Evolutionary conservation across 1,140 invertebrate species (phyloP).

Genomic region (Eurosta solidaginis): DNA sequence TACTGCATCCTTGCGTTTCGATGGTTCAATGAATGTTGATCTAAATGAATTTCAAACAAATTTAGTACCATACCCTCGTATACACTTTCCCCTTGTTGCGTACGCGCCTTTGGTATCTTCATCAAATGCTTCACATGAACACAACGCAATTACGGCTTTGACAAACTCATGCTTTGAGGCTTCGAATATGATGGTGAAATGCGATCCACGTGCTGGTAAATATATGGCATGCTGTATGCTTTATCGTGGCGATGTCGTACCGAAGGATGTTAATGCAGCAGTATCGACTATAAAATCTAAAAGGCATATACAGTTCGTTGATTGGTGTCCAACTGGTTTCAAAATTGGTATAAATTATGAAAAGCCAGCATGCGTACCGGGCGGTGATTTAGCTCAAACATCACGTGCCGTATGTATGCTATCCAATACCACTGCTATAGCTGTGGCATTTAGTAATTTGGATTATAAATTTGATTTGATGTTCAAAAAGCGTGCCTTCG

Average conservation of each 20-base stretch:
- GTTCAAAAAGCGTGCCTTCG: conserved; percentile 80
- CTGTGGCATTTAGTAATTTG: conserved; percentile 74
- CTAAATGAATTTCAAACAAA: conserved; percentile 82
- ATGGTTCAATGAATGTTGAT: conserved; percentile 82
- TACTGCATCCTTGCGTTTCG: conserved; percentile 80
- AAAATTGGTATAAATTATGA: conserved; percentile 76
- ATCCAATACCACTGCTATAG: conserved; percentile 79
- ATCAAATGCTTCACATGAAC: conserved; percentile 73
- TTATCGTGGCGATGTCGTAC: conserved; percentile 75
- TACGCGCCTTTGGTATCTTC: conserved; percentile 78
- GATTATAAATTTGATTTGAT: conserved; percentile 82
- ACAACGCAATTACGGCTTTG: conserved; percentile 71
- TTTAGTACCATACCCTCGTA: conserved; percentile 75
- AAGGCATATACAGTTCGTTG: conserved; percentile 69
- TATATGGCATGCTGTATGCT: conserved; percentile 81
- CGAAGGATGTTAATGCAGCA: conserved; percentile 82
- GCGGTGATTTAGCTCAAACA: conserved; percentile 71
- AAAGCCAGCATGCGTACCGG: conserved; percentile 70
- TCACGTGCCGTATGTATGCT: conserved; percentile 76
- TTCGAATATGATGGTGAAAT: conserved; percentile 82
- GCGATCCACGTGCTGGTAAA: conserved; percentile 70
- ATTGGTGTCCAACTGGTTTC: conserved; percentile 75
- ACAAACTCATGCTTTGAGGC: conserved; percentile 81
- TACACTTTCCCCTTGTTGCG: conserved; percentile 78
- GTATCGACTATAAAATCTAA: conserved; percentile 84